These are phyloP conservation scores for Temnothorax longispinosus DNA, from an alignment of 1,140 invertebrate species.

Conservation along the genomic window DNA sequence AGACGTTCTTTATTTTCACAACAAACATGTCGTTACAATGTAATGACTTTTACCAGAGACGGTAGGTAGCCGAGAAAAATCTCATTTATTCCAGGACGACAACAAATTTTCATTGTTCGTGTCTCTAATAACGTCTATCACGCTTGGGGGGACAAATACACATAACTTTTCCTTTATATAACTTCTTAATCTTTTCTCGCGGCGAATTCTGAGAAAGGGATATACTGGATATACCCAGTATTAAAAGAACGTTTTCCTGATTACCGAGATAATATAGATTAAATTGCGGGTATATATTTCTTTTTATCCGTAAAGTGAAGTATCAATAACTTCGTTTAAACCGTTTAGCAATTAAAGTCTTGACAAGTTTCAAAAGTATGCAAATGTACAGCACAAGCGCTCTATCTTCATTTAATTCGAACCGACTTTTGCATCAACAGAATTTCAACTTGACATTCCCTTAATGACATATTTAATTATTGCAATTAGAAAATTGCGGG, in stretches of 20 bases:
- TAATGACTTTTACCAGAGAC: slow-evolving; percentile 36
- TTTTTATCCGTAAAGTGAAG: neutral
- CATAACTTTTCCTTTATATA: slow-evolving; percentile 52
- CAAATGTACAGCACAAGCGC: neutral
- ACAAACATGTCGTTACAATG: slow-evolving; percentile 41
- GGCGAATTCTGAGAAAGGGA: neutral
- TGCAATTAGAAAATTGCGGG: neutral
- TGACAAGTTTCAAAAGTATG: neutral
- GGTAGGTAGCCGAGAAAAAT: slow-evolving; percentile 46
- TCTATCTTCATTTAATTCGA: slow-evolving; percentile 9
- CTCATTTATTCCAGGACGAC: slow-evolving; percentile 46
- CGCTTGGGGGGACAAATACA: slow-evolving; percentile 34
- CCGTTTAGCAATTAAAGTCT: neutral
- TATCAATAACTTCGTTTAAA: slow-evolving; percentile 21
- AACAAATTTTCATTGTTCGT: slow-evolving; percentile 49
- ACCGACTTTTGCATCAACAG: neutral
- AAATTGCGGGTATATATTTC: neutral
- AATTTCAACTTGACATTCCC: neutral
- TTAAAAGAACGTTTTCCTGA: neutral
- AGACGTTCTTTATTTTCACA: slow-evolving; percentile 39
- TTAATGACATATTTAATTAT: slow-evolving; percentile 14
- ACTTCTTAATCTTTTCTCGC: slow-evolving; percentile 17
- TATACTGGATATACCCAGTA: neutral
- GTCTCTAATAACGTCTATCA: slow-evolving; percentile 56
- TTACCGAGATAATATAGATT: slow-evolving; percentile 7